Evolutionary conservation across 2,113 vertebrate genomes (phyloP).

Genomic region (Solea solea): DNA sequence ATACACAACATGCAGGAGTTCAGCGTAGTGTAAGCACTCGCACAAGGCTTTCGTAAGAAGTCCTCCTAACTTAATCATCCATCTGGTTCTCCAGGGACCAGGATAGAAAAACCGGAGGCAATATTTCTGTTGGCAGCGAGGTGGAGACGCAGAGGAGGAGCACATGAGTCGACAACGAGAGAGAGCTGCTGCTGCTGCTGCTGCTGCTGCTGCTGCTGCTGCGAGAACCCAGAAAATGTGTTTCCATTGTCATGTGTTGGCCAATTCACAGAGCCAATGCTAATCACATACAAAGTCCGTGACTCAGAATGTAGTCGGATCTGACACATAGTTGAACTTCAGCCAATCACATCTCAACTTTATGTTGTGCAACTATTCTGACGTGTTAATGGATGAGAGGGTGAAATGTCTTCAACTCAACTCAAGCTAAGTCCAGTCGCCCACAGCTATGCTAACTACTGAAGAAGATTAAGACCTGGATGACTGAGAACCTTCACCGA

Average conservation of each 20-base stretch:
- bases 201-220: conserved; percentile 17
- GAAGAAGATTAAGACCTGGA: no score
- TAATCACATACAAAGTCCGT: no score
- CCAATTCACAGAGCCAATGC: no score
- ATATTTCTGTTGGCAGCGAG: conserved; percentile 42
- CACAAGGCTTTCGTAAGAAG: conserved; percentile 71
- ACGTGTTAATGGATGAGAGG: no score
- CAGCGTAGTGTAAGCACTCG: conserved; percentile 68
- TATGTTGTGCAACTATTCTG: no score
- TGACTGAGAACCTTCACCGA: no score
- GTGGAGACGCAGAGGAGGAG: conserved; percentile 29
- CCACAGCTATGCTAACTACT: no score
- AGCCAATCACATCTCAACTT: no score
- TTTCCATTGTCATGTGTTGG: background rate
- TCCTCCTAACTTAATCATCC: conserved; percentile 78
- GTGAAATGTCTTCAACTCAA: no score
- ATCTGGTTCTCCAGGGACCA: conserved; percentile 68
- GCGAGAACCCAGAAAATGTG: conserved; percentile 11
- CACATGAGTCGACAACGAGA: conserved; percentile 30
- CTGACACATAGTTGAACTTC: no score
- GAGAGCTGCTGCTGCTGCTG: conserved; percentile 19
- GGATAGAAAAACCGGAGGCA: conserved; percentile 61
- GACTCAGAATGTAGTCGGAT: no score
- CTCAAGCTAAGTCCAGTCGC: no score
- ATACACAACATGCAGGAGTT: conserved; percentile 77